Conservation (phyloP, 2,888 invertebrate genomes). For the Poecilus cupreus region DNA sequence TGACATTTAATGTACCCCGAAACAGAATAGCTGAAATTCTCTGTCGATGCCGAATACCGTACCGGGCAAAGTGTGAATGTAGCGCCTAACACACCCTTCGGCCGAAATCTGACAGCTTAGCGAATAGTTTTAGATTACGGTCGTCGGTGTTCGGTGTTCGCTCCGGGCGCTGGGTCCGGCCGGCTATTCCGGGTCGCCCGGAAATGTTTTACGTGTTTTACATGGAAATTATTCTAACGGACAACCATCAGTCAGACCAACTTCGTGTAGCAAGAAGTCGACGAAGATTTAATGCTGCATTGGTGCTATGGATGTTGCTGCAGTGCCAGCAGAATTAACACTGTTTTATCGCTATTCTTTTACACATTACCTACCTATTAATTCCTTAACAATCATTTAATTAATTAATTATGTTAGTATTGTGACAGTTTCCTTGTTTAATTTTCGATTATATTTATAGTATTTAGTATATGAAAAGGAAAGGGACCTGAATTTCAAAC, state of each 20-base stretch:
- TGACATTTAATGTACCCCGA: no score
- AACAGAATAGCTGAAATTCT: no score
- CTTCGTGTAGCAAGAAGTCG: neutral
- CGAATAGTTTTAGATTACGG: conserved; percentile 51
- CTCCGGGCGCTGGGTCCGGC: neutral
- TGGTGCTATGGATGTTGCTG: neutral
- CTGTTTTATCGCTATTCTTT: no score
- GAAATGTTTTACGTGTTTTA: conserved; percentile 53
- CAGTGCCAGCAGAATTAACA: no score
- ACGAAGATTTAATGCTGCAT: conserved; percentile 21
- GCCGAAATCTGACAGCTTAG: conserved; percentile 45
- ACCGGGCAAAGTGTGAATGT: neutral
- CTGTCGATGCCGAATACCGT: no score
- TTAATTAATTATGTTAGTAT: no score
- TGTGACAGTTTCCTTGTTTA: no score
- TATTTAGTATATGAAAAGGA: no score
- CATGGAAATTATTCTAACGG: conserved; percentile 50
- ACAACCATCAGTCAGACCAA: conserved; percentile 39
- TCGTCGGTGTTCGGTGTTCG: neutral
- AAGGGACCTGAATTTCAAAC: no score
- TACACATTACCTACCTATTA: no score
- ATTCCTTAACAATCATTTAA: no score
- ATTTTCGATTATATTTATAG: no score
- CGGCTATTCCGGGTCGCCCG: conserved; percentile 16
- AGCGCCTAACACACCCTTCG: neutral